Percentiles rank a stretch among this genome's conserved stretches.
Conservation (phyloP, 2,888 invertebrate species). For the Selenia dentaria region DNA sequence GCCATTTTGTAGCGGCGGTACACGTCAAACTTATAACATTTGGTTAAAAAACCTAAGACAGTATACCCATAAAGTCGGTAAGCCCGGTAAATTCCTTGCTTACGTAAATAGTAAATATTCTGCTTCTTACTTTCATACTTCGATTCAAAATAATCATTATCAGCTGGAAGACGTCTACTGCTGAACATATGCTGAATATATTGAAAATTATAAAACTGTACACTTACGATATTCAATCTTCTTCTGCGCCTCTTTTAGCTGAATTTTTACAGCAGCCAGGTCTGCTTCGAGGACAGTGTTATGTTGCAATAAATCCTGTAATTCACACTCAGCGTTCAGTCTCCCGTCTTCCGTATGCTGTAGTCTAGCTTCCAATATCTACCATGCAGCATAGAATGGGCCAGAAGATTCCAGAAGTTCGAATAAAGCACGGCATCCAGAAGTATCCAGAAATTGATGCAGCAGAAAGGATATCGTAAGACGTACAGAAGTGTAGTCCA, state of each 20-base stretch:
- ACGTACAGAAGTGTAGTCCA: constrained; percentile 37
- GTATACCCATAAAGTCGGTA: no score
- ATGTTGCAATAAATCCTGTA: constrained; percentile 87
- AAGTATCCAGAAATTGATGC: constrained; percentile 32
- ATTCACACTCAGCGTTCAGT: constrained; percentile 84
- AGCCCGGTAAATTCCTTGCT: no score
- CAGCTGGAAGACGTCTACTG: no score
- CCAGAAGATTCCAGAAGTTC: constrained; percentile 15
- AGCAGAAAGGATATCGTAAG: constrained; percentile 22
- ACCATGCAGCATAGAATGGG: constrained; percentile 37
- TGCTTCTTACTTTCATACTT: no score
- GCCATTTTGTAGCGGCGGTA: no score
- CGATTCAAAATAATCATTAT: no score
- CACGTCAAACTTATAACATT: no score
- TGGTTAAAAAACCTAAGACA: no score
- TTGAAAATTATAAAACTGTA: no score
- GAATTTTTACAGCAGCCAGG: constrained; percentile 78
- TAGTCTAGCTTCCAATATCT: constrained; percentile 87
- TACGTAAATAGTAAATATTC: no score
- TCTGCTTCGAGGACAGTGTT: constrained; percentile 87
- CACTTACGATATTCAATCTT: constrained; percentile 71
- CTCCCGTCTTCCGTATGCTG: constrained; percentile 86
- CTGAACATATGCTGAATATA: no score
- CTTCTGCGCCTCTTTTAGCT: constrained; percentile 65
- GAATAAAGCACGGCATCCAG: constrained; percentile 28